A percentile compares a stretch with the other conserved stretches of the same genome.
These are phyloP conservation scores for Bungarus multicinctus DNA, from an alignment of 2,113 vertebrate genomes.

Conservation along the genomic window DNA sequence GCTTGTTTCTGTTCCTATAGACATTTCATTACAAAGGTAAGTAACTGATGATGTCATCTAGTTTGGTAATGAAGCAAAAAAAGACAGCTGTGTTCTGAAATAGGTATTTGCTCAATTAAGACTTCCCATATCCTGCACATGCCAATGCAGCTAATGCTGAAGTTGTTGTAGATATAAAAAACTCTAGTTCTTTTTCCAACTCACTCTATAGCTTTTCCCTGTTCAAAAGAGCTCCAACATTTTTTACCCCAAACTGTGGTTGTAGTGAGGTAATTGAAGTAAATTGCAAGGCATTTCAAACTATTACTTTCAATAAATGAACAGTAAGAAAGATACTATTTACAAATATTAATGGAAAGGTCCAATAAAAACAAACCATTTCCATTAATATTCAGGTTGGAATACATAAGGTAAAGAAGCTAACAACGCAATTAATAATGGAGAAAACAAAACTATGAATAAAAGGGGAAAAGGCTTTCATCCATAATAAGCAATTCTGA, in stretches of 20 bases:
- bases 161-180: neutral
- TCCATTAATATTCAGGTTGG: neutral
- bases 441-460: neutral
- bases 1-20: neutral
- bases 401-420: neutral
- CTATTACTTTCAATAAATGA: neutral
- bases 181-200: neutral
- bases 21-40: neutral
- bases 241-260: neutral
- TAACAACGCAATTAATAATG: neutral
- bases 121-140: neutral
- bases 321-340: neutral
- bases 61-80: neutral
- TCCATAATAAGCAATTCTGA: constrained; percentile 4
- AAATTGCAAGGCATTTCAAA: neutral
- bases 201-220: neutral
- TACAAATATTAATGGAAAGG: no score
- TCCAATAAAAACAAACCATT: neutral
- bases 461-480: neutral
- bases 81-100: neutral
- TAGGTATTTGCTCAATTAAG: neutral
- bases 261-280: neutral
- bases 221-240: neutral
- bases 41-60: neutral
- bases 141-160: neutral